Conservation (phyloP, 2,888 invertebrate genomes). For the Autographa gamma region DNA sequence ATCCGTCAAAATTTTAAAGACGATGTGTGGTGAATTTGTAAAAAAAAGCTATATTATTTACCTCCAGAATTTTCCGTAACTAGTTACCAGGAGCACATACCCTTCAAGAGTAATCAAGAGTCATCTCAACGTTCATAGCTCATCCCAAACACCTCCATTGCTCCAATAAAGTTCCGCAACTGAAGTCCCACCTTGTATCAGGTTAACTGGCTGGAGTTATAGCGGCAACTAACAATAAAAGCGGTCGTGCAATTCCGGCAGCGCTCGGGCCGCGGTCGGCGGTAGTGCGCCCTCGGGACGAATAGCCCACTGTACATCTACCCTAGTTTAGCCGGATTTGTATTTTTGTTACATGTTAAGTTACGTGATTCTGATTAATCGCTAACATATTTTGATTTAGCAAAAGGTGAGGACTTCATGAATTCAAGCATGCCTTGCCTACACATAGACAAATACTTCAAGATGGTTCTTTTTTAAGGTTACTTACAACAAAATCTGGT, state of each 20-base stretch:
- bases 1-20: too few relatives aligned
- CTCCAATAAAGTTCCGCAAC: conserved; percentile 48
- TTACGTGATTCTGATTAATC: conserved; percentile 38
- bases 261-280: conserved; percentile 53
- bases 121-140: background rate
- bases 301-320: conserved; percentile 49
- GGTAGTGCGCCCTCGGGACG: conserved; percentile 61
- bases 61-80: conserved; percentile 15
- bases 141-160: conserved; percentile 34
- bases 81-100: conserved; percentile 12
- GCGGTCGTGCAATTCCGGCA: conserved; percentile 62
- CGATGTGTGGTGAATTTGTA: too few relatives aligned
- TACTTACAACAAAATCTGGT: too few relatives aligned
- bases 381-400: background rate
- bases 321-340: conserved; percentile 50
- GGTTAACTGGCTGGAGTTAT: conserved; percentile 66
- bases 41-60: too few relatives aligned
- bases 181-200: conserved; percentile 58
- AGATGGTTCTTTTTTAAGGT: too few relatives aligned
- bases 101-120: conserved; percentile 2
- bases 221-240: conserved; percentile 65
- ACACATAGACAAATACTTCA: too few relatives aligned
- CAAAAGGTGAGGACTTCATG: too few relatives aligned
- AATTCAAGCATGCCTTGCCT: too few relatives aligned
- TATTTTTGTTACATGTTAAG: conserved; percentile 42